Base-by-base conservation (phyloP, 2,797 vertebrate species). In the Microctenopoma steveboyesi region DNA sequence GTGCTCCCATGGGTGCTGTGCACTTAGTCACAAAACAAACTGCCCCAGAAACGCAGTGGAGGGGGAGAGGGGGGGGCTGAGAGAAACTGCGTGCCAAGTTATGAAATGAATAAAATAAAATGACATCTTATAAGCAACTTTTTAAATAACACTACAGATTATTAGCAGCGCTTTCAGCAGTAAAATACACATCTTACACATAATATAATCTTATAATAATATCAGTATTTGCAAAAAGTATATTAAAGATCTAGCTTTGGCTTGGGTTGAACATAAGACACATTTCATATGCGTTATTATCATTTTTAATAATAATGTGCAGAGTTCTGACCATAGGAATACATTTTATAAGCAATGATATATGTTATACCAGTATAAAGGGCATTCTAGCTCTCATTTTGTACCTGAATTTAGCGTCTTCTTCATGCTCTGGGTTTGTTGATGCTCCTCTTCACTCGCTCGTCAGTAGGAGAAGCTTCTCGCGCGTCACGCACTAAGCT, bases 371-470 rank as follows among this genome's bases (percentile, higher is more conserved):
- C 7, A 6, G 49, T 3, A 33, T 4, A 0, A 35, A 37, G 2
- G 28, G 16, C 13, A 33, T 39, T 15, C 11, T 15, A 42, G 40
- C 40, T 12, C 37, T 40, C 4, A 40, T 40, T 40, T 40, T 6
- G 13, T 87, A 92, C 91, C 91, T 70, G 91, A 30, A 61, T 89
- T 91, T 1, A 84, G 56, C 65, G 81, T 90, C 74, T 90, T 92
- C 85, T 89, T 92, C 91, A 92, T 92, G 66, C 64, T 88, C 66
- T 40, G 72, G n/a, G 8, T 69, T 57, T 57, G 18, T 13, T 35
- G 66, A 18, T 61, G 69, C 10, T 67, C 28, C 46, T n/a, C 70
- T 25, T 75, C 37, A n/a, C 33, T 63, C 53, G n/a, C 64, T 55
- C 50, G 74, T 71, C 43, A 14, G 53, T 55, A 6, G 27, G 45